Evolutionary conservation across 2,888 invertebrate species (phyloP), one percentile per base, ranked within the genome.

Genomic region (Apotomis betuletana): DNA sequence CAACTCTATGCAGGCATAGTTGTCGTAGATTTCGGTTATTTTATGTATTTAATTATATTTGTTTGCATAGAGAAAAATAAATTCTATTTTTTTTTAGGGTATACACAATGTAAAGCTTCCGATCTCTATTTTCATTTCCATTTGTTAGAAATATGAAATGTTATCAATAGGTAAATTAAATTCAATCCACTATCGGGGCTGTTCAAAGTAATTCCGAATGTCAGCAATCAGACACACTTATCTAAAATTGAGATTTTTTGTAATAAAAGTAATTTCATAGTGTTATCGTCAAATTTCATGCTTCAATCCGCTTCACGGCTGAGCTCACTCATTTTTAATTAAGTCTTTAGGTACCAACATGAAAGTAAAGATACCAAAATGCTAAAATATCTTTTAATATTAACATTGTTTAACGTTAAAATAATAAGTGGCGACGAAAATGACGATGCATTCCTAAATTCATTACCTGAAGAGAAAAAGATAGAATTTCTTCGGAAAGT

Each of bases 391-490:
- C 70, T 85, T 62, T 57, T 80, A 15, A 13, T 84, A 8, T 73
- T 84, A 60, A 52, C 83, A 58, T 70, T 78, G 59, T 64, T 74
- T 27, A 74, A 64, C 67, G 73, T 68, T 38, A 52, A 73, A 46
- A 74, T 71, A n/a, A 74, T 67, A 59, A 69, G 74, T 58, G 75
- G 76, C 4, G 76, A 79, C 8, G 81, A 83, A 4, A 84, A 78
- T n/a, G 85, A 87, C 59, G 77, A 78, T 4, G 88, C 86, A 75
- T 91, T 87, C 63, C 87, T 91, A 64, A 87, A 91, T 78, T 77
- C 87, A 44, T 77, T 92, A 13, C 87, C 90, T 0, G 88, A 88
- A 51, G 78, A 83, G 41, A 88, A 90, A 58, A 92, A 91, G 74
- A 79, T 84, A 38, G 84, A 84, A 0, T 89, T 92, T 57, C 74